These are phyloP conservation scores for Athalia rosae DNA, from an alignment of 2,888 invertebrate species.

Conservation along the genomic window DNA sequence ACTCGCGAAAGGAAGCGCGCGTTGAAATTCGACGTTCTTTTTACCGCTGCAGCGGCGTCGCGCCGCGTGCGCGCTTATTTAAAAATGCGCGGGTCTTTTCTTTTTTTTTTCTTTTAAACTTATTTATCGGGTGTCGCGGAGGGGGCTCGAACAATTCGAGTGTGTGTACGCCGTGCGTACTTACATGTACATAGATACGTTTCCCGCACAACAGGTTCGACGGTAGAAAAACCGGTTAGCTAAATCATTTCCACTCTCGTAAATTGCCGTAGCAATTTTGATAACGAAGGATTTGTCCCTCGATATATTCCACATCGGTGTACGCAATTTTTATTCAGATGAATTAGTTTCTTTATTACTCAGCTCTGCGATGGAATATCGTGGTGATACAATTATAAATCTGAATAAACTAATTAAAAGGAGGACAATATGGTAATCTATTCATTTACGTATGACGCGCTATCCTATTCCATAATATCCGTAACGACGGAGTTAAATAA, in stretches of 20 bases:
- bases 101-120: conserved; percentile 3
- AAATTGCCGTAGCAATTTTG: conserved; percentile 12
- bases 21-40: conserved; percentile 4
- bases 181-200: too few relatives aligned
- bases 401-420: too few relatives aligned
- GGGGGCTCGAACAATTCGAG: not conserved
- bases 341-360: too few relatives aligned
- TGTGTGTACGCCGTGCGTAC: too few relatives aligned
- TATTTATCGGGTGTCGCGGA: conserved; percentile 4
- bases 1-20: conserved; percentile 34
- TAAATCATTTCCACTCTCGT: not conserved
- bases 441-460: too few relatives aligned
- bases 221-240: conserved; percentile 11
- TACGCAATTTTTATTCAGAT: too few relatives aligned
- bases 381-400: too few relatives aligned
- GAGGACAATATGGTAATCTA: too few relatives aligned
- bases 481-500: too few relatives aligned
- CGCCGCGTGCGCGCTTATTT: not conserved
- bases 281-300: conserved; percentile 29
- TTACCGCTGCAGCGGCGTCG: not conserved
- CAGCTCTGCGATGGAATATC: too few relatives aligned
- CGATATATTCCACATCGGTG: not conserved
- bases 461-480: too few relatives aligned
- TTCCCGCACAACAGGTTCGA: not conserved
- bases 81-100: too few relatives aligned